These are phyloP conservation scores for Misgurnus anguillicaudatus DNA, from an alignment of 2,113 vertebrate genomes.

Conservation along the genomic window DNA sequence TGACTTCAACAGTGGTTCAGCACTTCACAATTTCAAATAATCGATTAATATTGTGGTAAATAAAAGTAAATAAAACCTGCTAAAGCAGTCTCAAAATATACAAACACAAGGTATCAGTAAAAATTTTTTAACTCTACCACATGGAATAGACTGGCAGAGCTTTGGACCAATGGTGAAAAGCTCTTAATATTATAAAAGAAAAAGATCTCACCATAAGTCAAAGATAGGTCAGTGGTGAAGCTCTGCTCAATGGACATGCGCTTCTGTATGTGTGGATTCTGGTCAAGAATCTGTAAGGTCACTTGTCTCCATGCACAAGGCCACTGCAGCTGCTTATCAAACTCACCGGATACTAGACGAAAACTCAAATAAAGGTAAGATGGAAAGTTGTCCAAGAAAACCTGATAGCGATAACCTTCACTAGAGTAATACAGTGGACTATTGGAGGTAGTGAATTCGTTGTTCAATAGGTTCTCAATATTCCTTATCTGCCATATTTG, in stretches of 20 bases:
- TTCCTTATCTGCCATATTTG: conserved; percentile 76
- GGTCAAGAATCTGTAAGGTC: conserved; percentile 73
- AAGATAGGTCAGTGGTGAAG: conserved; percentile 75
- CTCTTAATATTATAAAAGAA: too few species aligned
- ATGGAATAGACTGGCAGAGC: too few species aligned
- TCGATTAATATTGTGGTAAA: too few species aligned
- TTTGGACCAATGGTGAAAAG: too few species aligned
- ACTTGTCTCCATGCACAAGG: conserved; percentile 62
- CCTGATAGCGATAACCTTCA: conserved; percentile 80
- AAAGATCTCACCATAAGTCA: neutral
- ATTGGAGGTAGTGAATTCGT: too few species aligned
- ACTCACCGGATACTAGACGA: conserved; percentile 54
- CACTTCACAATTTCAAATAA: too few species aligned
- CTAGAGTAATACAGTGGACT: conserved; percentile 80
- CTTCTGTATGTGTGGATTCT: conserved; percentile 66
- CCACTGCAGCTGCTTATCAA: neutral
- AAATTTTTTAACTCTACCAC: too few species aligned
- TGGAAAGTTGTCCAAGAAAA: conserved; percentile 9
- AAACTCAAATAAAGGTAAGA: conserved; percentile 67
- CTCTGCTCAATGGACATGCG: conserved; percentile 81
- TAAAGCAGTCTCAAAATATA: too few species aligned
- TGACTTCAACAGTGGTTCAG: too few species aligned
- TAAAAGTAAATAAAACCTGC: too few species aligned
- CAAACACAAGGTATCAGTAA: too few species aligned
- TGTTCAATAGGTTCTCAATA: conserved; percentile 64